A percentile compares a stretch with the other conserved stretches of the same genome.
These are phyloP conservation scores for Lacanobia wlatinum DNA, from an alignment of 2,888 invertebrate genomes.

Conservation along the genomic window DNA sequence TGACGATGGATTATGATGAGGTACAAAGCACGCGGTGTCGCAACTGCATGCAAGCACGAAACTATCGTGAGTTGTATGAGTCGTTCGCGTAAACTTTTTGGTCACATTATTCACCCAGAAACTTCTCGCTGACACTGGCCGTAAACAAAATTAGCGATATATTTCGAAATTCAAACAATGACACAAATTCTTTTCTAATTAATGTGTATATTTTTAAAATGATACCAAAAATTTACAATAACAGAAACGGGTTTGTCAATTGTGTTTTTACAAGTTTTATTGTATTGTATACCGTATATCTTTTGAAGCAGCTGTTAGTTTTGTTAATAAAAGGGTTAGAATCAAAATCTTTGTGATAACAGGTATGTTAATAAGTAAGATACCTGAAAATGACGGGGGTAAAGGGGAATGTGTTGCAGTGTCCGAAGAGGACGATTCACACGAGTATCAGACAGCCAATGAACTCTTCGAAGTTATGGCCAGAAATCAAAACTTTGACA, in stretches of 20 bases:
- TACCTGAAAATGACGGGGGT: slow-evolving; percentile 72
- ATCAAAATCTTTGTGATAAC: slow-evolving; percentile 76
- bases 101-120: background rate
- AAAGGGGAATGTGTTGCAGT: slow-evolving; percentile 55
- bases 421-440: slow-evolving; percentile 55
- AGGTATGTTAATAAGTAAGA: slow-evolving; percentile 81
- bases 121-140: slow-evolving; percentile 7
- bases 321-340: slow-evolving; percentile 59
- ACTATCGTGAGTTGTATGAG: background rate
- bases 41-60: no score
- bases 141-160: background rate
- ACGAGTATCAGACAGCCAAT: slow-evolving; percentile 78
- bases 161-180: slow-evolving; percentile 74
- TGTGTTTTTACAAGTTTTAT: slow-evolving; percentile 77
- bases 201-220: slow-evolving; percentile 71
- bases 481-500: slow-evolving; percentile 71
- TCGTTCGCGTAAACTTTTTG: slow-evolving; percentile 23
- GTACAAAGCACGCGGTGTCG: background rate
- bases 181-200: slow-evolving; percentile 64
- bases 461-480: slow-evolving; percentile 82
- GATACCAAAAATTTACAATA: slow-evolving; percentile 80
- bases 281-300: slow-evolving; percentile 64
- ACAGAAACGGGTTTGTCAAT: slow-evolving; percentile 74
- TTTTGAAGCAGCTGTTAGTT: slow-evolving; percentile 62
- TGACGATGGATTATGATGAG: no score